Conservation (phyloP, 1,140 invertebrate species). For the Euborellia annulipes region DNA sequence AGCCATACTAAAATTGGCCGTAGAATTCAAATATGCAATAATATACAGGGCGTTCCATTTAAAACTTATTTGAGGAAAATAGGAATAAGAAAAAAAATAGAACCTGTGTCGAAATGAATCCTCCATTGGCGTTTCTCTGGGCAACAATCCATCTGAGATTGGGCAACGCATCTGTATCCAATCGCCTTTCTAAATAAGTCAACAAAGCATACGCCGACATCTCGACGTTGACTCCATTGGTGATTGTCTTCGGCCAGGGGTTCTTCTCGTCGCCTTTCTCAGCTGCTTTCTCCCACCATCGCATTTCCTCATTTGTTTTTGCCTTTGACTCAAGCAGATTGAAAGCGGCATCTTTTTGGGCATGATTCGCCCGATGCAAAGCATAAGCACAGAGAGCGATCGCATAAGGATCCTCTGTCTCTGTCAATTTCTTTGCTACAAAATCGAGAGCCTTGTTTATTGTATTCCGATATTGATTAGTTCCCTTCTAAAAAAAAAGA, state of each 20-base stretch:
- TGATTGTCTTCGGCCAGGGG: slow-evolving; percentile 45
- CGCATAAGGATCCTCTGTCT: slow-evolving; percentile 56
- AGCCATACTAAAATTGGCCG: no score
- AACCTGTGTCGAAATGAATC: slow-evolving; percentile 62
- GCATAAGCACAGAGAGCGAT: slow-evolving; percentile 61
- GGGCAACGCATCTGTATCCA: slow-evolving; percentile 52
- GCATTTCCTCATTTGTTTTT: slow-evolving; percentile 35
- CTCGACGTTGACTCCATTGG: slow-evolving; percentile 66
- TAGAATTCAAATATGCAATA: no score
- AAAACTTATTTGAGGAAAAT: no score
- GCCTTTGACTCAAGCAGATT: slow-evolving; percentile 43
- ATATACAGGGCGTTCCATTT: no score
- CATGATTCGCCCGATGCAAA: slow-evolving; percentile 56
- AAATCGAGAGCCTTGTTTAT: slow-evolving; percentile 66
- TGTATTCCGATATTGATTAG: slow-evolving; percentile 36
- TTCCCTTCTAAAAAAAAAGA: slow-evolving; percentile 18
- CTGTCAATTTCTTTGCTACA: slow-evolving; percentile 53
- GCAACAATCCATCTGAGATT: slow-evolving; percentile 71
- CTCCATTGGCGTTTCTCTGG: slow-evolving; percentile 64
- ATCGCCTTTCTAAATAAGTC: slow-evolving; percentile 45
- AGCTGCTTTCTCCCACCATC: slow-evolving; percentile 53
- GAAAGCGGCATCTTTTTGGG: slow-evolving; percentile 45
- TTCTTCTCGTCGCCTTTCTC: slow-evolving; percentile 43
- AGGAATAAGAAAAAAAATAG: no score
- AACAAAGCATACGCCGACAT: slow-evolving; percentile 72